A percentile compares a stretch with the other conserved stretches of the same genome.
Conservation (phyloP, 2,113 vertebrate species). For the Dolichallabes microphthalmus region DNA sequence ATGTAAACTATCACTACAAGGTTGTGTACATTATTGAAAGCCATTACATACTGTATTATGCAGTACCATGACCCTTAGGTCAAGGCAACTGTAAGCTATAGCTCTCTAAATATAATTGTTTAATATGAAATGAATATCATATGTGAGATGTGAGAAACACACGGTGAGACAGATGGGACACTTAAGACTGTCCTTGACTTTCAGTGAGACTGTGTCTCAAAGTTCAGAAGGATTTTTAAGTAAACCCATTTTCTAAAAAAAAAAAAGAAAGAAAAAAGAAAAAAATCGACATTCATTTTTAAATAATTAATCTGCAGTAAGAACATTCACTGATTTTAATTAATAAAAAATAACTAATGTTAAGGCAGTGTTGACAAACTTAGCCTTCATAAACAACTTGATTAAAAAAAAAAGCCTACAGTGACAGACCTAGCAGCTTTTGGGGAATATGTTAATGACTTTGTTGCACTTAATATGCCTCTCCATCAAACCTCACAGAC, state of each 20-base stretch:
- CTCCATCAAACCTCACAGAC: not conserved
- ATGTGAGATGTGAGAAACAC: conserved; percentile 2
- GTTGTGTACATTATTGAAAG: not conserved
- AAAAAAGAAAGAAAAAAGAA: no score
- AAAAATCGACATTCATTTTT: not conserved
- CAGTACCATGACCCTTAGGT: not conserved
- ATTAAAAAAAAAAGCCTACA: not conserved
- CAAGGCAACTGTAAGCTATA: not conserved
- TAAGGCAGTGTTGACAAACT: not conserved
- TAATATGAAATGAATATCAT: conserved; percentile 5
- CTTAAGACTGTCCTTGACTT: conserved; percentile 17
- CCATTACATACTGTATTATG: not conserved
- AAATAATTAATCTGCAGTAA: not conserved
- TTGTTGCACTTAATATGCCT: not conserved
- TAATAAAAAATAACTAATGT: not conserved
- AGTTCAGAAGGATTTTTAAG: not conserved
- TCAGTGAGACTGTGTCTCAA: not conserved
- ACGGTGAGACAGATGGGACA: conserved; percentile 2
- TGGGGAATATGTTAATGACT: not conserved
- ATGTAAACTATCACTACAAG: not conserved
- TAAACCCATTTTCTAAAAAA: not conserved
- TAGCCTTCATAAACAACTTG: not conserved
- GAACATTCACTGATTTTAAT: not conserved
- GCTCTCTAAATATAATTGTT: not conserved
- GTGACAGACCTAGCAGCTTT: not conserved